Evolutionary conservation across 2,888 invertebrate genomes (phyloP), one percentile per base, ranked within the genome.

Genomic region (Nymphalis polychloros): DNA sequence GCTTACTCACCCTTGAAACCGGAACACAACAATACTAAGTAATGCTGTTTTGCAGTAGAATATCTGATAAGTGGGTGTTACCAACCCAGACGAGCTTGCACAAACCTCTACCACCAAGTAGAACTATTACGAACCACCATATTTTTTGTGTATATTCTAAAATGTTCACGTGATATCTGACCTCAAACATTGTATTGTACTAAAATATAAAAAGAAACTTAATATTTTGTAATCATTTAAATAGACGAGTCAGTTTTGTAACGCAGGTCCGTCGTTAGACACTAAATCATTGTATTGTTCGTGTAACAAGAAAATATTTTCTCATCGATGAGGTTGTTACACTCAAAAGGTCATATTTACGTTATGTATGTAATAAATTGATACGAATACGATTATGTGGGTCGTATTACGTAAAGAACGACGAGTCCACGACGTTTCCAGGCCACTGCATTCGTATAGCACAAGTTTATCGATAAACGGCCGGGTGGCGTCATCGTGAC

Each of bases 381-480:
- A 76, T 75, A 77, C 77, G 79, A 82, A 83, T 84, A 83, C 81
- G 82, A 84, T 85, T 83, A 84, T 85, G 84, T 83, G 84, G 84
- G 79, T 76, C 79, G 81, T 77, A 80, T 87, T 86, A 85, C 85
- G 83, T 82, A 84, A 85, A 84, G 81, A 84, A 81, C 83, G 27
- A 31, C 27, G 27, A 31, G 27, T 31, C 27, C 82, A 81, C 81
- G 53, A 63, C 31, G 63, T 69, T 72, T 72, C 69, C 64, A 64
- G 48, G 76, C 82, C 85, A 84, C 75, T 88, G 88, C 89, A 86
- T 83, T 79, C 83, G 83, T 87, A 88, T 87, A 85, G 84, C 79
- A 76, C 77, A 90, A 90, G 78, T 90, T 89, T 78, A 80, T 72
- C 84, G 82, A 85, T 86, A 84, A 87, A 84, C 80, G 80, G 75